Base-by-base conservation (phyloP, 1,140 invertebrate species). In the Venustaconcha ellipsiformis region DNA sequence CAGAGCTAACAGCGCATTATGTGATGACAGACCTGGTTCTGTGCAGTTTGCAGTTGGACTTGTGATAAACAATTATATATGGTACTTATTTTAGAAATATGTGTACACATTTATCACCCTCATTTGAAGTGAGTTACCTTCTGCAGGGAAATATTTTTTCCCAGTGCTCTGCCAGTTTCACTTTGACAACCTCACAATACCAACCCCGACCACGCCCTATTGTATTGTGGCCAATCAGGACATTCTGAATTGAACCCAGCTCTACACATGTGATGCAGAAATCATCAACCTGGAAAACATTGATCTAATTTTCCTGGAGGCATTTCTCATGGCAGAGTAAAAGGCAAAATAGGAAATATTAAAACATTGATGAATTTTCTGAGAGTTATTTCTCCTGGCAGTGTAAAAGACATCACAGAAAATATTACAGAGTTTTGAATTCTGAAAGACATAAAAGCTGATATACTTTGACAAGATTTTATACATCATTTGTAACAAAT, bases 161-260 rank as follows among this genome's bases (percentile, higher is more conserved):
- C 57, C 67, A 48, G 60, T 65, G 48, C 55, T 77, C 75, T 58
- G 75, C 75, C 17, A 77, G 64, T 58, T 77, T 77, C 63, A 77
- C 74, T n/a, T 66, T 78, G 18, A 84, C 80, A 20, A 78, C 69
- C 37, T 85, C 80, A 74, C 83, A 84, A 70, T 79, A 86, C 87
- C 87, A 88, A 18, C 87, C 87, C 74, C 78, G 67, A 65, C 87
- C 86, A 14, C 83, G 67, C 5, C 86, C 85, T 26, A 69, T 68
- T 30, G 67, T 72, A 64, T 80, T 76, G 70, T 88, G 87, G 60
- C 85, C 85, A 67, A 88, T 76, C 30, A 84, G 58, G 30, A 88
- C 66, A 71, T 85, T 84, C 30, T 74, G 75, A 13, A 88, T 57
- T 26, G 69, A 26, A 15, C 85, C 86, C 26, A 87, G 72, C 57